phyloP scores from a whole-genome alignment of 2,888 invertebrate species.

The Eupithecia vulgata region DNA sequence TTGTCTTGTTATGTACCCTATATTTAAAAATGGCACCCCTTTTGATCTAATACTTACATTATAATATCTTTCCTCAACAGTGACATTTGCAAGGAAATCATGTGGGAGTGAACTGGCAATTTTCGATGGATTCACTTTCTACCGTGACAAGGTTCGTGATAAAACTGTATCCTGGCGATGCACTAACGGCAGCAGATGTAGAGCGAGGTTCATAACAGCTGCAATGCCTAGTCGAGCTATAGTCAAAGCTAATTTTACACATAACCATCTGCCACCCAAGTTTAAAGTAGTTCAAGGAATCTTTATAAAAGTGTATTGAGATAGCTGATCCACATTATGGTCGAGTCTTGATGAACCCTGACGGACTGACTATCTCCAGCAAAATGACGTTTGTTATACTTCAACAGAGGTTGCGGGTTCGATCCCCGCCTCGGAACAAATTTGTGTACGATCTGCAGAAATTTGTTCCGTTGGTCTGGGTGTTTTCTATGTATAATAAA shows the following conservation, averaged over 20 bases:
- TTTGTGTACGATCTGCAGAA: too few species aligned
- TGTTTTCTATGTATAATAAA: too few species aligned
- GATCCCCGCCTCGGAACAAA: too few species aligned
- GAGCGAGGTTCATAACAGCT: background rate
- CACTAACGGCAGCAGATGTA: background rate
- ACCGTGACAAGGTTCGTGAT: background rate
- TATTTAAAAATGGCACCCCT: background rate
- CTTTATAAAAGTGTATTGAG: background rate
- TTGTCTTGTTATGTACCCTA: too few species aligned
- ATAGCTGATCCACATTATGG: background rate
- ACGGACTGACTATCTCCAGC: background rate
- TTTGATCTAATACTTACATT: background rate
- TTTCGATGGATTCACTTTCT: slow-evolving; percentile 5
- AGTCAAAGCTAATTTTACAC: background rate
- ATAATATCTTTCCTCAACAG: background rate
- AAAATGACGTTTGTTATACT: too few species aligned
- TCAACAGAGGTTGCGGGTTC: too few species aligned
- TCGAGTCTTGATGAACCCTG: background rate
- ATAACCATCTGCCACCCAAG: slow-evolving; percentile 3
- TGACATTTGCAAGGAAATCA: slow-evolving; percentile 1
- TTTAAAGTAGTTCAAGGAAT: slow-evolving; percentile 8
- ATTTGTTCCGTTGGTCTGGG: too few species aligned
- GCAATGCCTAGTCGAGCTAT: background rate
- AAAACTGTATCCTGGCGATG: background rate
- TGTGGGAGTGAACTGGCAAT: background rate